Base-by-base conservation (phyloP, 1,140 invertebrate species). In the Drosophila malerkotliana region DNA sequence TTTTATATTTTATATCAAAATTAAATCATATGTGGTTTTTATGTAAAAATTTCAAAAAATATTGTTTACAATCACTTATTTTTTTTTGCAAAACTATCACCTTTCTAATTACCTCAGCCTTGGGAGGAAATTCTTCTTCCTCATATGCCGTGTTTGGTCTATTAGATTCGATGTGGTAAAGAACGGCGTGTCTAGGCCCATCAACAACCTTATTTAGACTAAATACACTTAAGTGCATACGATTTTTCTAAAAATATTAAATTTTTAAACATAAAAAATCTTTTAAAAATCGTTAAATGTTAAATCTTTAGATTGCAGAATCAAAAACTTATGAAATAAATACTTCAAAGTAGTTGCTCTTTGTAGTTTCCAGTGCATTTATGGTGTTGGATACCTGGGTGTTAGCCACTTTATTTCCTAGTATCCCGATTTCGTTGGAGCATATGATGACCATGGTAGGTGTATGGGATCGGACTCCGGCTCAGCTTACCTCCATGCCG, bases 391-490 rank as follows among this genome's bases (percentile, higher is more conserved):
- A 55, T 62, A 41, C 54, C 52, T 64, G 54, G 52, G 39, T 77
- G 64, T 72, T 79, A 34, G 56, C 45, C 72, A 77, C 72, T 77
- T 76, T 51, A 60, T 59, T 68, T 71, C 47, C 47, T 67, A 34
- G 34, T 64, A 60, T 26, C 21, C 34, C 41, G 63, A 14, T 41
- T 32, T 24, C 39, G 49, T 18, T 54, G 59, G 30, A 62, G 37
- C 51, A 44, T 44, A 44, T 12, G 34, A 37, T 37, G 34, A 37
- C 34, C 34, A 37, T 37, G 47, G 52, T 48, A 63, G 44, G 44
- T 47, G 44, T 18, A 21, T 44, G 41, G 41, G 41, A 18, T 14
- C 15, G 15, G n/a, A 7, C 15, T 9, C 5, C 6, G 41, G 41
- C 69, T 74, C 52, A 55, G 28, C 52, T 74, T 71, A 71, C 67